These are phyloP conservation scores for Mermis nigrescens DNA, from an alignment of 2,888 invertebrate species.

Conservation along the genomic window DNA sequence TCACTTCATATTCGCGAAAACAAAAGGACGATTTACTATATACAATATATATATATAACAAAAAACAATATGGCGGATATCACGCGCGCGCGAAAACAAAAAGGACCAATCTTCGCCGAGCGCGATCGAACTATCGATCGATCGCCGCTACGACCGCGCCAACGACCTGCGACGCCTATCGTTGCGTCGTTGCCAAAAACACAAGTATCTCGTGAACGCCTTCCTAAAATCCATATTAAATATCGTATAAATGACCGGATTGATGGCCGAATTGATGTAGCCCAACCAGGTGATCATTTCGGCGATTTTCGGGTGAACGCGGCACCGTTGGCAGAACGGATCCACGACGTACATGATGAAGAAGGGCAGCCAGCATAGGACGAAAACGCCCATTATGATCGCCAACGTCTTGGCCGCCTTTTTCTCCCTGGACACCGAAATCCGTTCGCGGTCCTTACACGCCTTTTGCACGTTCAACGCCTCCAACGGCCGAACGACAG, in stretches of 20 bases:
- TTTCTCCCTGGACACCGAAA: slow-evolving; percentile 32
- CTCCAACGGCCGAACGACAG: background rate
- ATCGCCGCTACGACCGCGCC: no score
- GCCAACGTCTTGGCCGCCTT: slow-evolving; percentile 32
- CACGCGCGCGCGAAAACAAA: no score
- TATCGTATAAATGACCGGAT: slow-evolving; percentile 12
- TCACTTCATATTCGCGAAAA: no score
- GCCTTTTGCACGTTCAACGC: slow-evolving; percentile 1
- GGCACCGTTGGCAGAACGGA: slow-evolving; percentile 29
- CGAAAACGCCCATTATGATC: slow-evolving; percentile 27
- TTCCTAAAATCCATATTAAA: slow-evolving; percentile 12
- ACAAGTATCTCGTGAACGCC: slow-evolving; percentile 6
- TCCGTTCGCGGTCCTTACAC: slow-evolving; percentile 27
- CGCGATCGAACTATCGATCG: no score
- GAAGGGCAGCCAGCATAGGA: slow-evolving; percentile 23
- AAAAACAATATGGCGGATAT: no score
- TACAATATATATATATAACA: no score
- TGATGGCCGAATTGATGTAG: slow-evolving; percentile 15
- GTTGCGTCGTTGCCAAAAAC: no score
- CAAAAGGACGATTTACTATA: no score
- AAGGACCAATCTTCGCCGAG: no score
- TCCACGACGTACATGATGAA: slow-evolving; percentile 31
- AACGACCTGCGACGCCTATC: no score
- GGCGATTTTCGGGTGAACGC: slow-evolving; percentile 28
- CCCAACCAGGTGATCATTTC: slow-evolving; percentile 15